Percentiles rank a stretch among this genome's conserved stretches.
phyloP scores from a whole-genome alignment of 2,888 invertebrate species.

The Lithosia quadra region DNA sequence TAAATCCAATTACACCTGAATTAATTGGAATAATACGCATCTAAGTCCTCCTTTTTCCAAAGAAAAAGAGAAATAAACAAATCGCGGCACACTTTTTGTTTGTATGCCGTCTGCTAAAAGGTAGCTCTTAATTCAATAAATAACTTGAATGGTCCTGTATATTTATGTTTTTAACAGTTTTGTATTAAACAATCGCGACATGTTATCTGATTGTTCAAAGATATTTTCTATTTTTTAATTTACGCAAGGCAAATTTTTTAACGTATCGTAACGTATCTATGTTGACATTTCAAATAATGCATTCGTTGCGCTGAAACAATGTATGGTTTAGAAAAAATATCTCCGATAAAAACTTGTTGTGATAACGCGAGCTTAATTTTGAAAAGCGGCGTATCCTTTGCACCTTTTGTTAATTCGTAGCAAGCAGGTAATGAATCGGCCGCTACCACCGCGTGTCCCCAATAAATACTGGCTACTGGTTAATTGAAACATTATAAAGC shows the following conservation, averaged over 20 bases:
- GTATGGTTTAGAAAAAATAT: conserved; percentile 15
- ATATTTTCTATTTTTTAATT: conserved; percentile 24
- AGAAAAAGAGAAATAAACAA: conserved; percentile 47
- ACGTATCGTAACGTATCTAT: background rate
- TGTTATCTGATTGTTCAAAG: conserved; percentile 23
- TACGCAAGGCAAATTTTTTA: conserved; percentile 12
- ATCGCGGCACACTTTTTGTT: conserved; percentile 45
- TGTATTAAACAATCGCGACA: conserved; percentile 11
- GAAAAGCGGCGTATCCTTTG: conserved; percentile 63
- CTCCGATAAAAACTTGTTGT: conserved; percentile 34
- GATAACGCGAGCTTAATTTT: conserved; percentile 53
- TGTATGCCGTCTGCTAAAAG: conserved; percentile 48
- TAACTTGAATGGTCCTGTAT: conserved; percentile 47
- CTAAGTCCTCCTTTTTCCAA: conserved; percentile 33
- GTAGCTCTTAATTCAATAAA: conserved; percentile 52
- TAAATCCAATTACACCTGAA: conserved; percentile 82
- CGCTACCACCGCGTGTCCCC: conserved; percentile 68
- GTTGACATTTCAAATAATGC: conserved; percentile 21
- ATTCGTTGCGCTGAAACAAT: conserved; percentile 23
- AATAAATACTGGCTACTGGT: conserved; percentile 85
- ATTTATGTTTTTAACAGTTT: conserved; percentile 36
- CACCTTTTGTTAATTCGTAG: conserved; percentile 65
- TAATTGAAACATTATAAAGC: conserved; percentile 85
- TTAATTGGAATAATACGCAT: conserved; percentile 73
- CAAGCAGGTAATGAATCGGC: conserved; percentile 77